Percentiles rank a stretch among this genome's conserved stretches.
Evolutionary conservation across 2,797 vertebrate species (phyloP).

Genomic region (Coluber constrictor): DNA sequence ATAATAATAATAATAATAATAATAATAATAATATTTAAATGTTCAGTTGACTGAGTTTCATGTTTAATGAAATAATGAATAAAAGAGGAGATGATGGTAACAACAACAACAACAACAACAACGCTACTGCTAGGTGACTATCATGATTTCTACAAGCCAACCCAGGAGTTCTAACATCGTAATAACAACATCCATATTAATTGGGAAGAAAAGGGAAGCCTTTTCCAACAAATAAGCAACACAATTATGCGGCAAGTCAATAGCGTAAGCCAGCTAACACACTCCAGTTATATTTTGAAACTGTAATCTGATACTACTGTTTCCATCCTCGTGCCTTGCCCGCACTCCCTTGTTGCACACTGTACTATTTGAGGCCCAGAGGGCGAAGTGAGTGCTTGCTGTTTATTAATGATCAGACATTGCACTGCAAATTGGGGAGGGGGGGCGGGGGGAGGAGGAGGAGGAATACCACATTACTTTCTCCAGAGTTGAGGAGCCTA

Average conservation of each 20-base stretch:
- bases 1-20: no score
- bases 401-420: constrained; percentile 64
- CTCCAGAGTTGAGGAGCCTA: constrained; percentile 37
- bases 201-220: constrained; percentile 70
- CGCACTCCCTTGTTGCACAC: constrained; percentile 76
- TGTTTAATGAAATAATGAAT: no score
- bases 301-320: constrained; percentile 91
- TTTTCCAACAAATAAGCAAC: constrained; percentile 70
- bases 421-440: constrained; percentile 36
- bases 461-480: constrained; percentile 52
- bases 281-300: constrained; percentile 87
- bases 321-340: constrained; percentile 81
- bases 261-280: constrained; percentile 65
- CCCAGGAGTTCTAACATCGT: constrained; percentile 45
- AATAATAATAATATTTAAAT: no score
- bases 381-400: constrained; percentile 69
- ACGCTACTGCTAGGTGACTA: background rate
- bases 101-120: no score
- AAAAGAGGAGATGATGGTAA: no score
- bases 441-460: background rate
- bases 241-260: constrained; percentile 75
- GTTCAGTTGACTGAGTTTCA: no score
- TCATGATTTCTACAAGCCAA: background rate
- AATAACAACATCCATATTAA: constrained; percentile 63
- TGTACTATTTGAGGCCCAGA: constrained; percentile 85